These are phyloP conservation scores for Battus philenor DNA, from an alignment of 1,140 invertebrate species.

Conservation along the genomic window DNA sequence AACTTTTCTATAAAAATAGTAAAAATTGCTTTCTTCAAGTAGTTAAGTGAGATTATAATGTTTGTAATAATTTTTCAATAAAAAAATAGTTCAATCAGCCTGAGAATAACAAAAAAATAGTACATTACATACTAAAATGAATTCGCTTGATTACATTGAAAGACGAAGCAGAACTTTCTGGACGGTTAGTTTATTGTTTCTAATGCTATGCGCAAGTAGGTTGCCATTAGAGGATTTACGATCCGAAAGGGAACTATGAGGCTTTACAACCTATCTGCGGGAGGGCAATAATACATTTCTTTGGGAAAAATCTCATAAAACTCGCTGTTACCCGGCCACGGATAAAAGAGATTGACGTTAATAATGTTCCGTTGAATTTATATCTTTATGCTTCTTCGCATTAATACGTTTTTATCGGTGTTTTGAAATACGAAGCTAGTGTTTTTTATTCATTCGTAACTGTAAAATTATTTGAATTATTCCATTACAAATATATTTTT, in stretches of 20 bases:
- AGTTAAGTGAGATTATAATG: too few species aligned
- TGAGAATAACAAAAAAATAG: too few species aligned
- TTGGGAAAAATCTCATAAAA: slow-evolving; percentile 16
- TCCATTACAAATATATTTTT: too few species aligned
- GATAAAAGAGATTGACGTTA: slow-evolving; percentile 1
- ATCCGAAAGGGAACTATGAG: slow-evolving; percentile 16
- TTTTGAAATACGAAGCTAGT: slow-evolving; percentile 6
- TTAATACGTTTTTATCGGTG: slow-evolving; percentile 13
- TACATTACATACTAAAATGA: too few species aligned
- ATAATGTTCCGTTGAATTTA: slow-evolving; percentile 13
- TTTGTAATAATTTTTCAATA: too few species aligned
- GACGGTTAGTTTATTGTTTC: too few species aligned
- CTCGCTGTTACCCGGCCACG: not conserved
- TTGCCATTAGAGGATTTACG: slow-evolving; percentile 28
- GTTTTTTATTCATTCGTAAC: slow-evolving; percentile 7
- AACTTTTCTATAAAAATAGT: too few species aligned
- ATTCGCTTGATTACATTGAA: too few species aligned
- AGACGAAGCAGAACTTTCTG: too few species aligned
- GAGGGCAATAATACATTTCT: slow-evolving; percentile 22
- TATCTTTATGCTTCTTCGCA: slow-evolving; percentile 10
- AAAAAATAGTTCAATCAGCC: too few species aligned
- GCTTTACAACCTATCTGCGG: slow-evolving; percentile 1
- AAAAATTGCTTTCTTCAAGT: too few species aligned
- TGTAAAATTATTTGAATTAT: too few species aligned
- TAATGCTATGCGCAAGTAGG: slow-evolving; percentile 11